Percentiles rank a stretch among this genome's conserved stretches.
These are phyloP conservation scores for Coregonus suidteri DNA, from an alignment of 2,797 vertebrate genomes.

Conservation along the genomic window DNA sequence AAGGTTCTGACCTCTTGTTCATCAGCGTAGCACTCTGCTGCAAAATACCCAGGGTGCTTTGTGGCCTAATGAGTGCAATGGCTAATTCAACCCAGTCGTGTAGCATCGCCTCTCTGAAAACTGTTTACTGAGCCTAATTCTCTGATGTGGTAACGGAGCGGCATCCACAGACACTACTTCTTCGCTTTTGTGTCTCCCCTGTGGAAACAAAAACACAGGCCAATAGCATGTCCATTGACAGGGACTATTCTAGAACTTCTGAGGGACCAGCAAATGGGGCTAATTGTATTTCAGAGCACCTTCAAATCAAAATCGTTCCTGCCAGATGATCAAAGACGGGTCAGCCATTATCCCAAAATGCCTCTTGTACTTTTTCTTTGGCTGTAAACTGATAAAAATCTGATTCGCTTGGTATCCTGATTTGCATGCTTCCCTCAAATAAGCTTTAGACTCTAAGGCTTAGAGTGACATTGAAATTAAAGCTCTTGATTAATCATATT, in stretches of 20 bases:
- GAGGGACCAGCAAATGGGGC: constrained; percentile 16
- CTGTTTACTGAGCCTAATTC: too few species aligned
- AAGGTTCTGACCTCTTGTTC: too few species aligned
- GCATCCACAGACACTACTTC: constrained; percentile 5
- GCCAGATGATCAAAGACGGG: constrained; percentile 22
- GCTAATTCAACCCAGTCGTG: too few species aligned
- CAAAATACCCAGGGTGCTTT: too few species aligned
- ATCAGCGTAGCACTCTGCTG: too few species aligned
- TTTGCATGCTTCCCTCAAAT: constrained; percentile 23
- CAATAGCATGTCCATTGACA: background rate
- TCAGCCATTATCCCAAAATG: constrained; percentile 23
- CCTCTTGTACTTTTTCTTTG: background rate
- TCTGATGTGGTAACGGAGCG: background rate
- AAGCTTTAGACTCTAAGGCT: background rate
- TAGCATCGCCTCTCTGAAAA: too few species aligned
- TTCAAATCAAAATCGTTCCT: constrained; percentile 22
- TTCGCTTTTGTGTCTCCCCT: background rate
- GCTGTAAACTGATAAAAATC: constrained; percentile 11
- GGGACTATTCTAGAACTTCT: background rate
- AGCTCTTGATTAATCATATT: constrained; percentile 6
- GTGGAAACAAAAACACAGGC: background rate
- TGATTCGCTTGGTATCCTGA: constrained; percentile 22
- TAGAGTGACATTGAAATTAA: constrained; percentile 20
- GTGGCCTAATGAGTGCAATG: too few species aligned
- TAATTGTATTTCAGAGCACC: constrained; percentile 22